Base-by-base conservation (phyloP, 1,140 invertebrate species). In the Periplaneta americana region DNA sequence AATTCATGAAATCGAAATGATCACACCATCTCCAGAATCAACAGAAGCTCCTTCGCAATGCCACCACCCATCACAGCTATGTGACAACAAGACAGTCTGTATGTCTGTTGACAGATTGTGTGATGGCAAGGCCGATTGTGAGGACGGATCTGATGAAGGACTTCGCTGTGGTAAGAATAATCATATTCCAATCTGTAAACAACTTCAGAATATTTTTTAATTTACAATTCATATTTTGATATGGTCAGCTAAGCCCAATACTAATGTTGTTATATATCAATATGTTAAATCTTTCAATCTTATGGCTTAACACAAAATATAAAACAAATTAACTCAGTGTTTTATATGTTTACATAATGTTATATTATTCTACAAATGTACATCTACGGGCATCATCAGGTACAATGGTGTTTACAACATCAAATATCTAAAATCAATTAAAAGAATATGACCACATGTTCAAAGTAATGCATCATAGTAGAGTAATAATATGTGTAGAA, bases 61-160 rank as follows among this genome's bases (percentile, higher is more conserved):
- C 85, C 87, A 89, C 75, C 87, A 91, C 85, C 94, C 94, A 0
- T 89, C 91, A 84, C 88, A 92, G 35, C 82, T 89, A 28, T 96
- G 95, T 86, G 92, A 94, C 85, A 93, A 93, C 83, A 87, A 87
- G 77, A 92, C 91, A 33, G 89, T 90, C 78, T 96, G 95, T 88
- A 90, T 96, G 66, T 87, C 90, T 33, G 90, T 92, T 6, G 86
- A 87, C 39, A 89, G 92, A 85, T 89, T 95, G 5, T 96, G 95
- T 86, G 93, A 96, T 86, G 90, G 88, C 0, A 86, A 86, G 18
- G 85, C 87, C 28, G 93, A 97, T 87, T 97, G 96, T 87, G 84
- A 87, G 18, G 95, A 97, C 87, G 91, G 92, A 36, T 92, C 92
- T 1, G 97, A 98, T 89, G 97, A 98, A 89, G 94, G 93, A 0